phyloP scores from a whole-genome alignment of 2,888 invertebrate genomes.

The Halocaridina rubra region DNA sequence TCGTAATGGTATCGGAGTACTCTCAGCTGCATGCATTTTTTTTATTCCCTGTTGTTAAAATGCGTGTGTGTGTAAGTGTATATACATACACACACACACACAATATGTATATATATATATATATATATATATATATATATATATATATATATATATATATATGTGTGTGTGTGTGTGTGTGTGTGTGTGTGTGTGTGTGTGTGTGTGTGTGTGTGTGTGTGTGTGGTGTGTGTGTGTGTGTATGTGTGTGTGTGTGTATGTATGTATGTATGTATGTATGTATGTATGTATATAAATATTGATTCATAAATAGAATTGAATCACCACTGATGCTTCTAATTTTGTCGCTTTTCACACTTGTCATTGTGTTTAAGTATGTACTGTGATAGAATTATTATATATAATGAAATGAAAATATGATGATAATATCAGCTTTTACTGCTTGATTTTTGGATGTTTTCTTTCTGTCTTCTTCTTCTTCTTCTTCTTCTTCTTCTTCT shows the following conservation, averaged over 20 bases:
- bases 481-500: background rate
- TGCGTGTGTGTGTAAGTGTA: no score
- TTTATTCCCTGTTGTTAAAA: no score
- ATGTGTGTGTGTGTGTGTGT: background rate
- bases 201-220: background rate
- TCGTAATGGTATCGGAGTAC: no score
- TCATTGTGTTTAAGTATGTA: background rate
- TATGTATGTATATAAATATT: conserved; percentile 7
- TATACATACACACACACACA: no score
- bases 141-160: no score
- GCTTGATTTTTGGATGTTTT: background rate
- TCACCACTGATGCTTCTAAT: no score
- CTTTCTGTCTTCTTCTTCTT: no score
- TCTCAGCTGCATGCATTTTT: no score
- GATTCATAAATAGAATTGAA: no score
- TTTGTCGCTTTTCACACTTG: no score
- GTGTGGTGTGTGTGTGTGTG: background rate
- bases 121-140: no score
- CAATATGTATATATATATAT: no score
- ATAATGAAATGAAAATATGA: background rate
- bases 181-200: background rate
- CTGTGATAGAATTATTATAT: background rate
- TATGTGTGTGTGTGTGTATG: background rate
- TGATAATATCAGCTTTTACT: background rate
- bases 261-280: conserved; percentile 1